Percentiles rank a stretch among this genome's conserved stretches.
Conservation (phyloP, 1,140 invertebrate species). For the Pomacea maculata region DNA sequence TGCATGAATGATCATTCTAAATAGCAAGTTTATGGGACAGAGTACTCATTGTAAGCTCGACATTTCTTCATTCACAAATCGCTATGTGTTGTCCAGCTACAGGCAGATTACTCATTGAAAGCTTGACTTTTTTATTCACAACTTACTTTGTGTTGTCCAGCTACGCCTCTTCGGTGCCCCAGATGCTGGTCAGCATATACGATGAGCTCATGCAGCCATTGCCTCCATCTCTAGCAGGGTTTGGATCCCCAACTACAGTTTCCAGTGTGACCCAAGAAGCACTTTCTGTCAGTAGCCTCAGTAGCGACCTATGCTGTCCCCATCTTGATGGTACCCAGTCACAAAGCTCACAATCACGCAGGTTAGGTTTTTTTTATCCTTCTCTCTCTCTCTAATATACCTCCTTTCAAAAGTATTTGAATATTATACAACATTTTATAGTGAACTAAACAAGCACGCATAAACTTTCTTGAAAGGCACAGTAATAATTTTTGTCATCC, state of each 20-base stretch:
- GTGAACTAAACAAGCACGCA: too few species aligned
- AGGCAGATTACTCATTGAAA: not conserved
- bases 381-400: too few species aligned
- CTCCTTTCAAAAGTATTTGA: too few species aligned
- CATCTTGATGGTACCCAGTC: not conserved
- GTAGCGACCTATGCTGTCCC: not conserved
- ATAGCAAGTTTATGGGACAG: too few species aligned
- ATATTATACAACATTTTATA: too few species aligned
- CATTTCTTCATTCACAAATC: not conserved
- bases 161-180: slow-evolving; percentile 36
- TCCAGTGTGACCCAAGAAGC: slow-evolving; percentile 6
- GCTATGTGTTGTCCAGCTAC: slow-evolving; percentile 22
- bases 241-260: slow-evolving; percentile 40
- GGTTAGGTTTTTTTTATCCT: too few species aligned
- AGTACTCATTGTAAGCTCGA: not conserved
- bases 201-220: slow-evolving; percentile 57
- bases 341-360: not conserved
- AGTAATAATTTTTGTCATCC: too few species aligned
- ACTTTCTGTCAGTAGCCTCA: slow-evolving; percentile 6
- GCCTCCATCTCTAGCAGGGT: slow-evolving; percentile 38
- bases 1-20: too few species aligned
- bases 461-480: too few species aligned
- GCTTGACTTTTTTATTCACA: not conserved
- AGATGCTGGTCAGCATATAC: slow-evolving; percentile 47
- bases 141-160: slow-evolving; percentile 21